phyloP scores from a whole-genome alignment of 2,797 vertebrate species.

The Zenarchopterus dispar region DNA sequence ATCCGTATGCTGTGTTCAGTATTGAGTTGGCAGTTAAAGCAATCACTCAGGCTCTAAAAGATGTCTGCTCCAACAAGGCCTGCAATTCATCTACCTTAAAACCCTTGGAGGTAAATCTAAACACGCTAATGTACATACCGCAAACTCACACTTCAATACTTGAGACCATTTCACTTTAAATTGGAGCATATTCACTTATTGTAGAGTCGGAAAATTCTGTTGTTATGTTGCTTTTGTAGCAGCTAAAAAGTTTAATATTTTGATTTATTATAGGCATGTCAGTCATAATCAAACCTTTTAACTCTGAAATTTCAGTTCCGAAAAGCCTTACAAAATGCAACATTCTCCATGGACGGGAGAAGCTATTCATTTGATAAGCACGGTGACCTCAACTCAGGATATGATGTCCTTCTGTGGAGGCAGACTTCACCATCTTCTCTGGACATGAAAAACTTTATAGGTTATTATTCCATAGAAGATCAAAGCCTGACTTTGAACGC shows the following conservation, averaged over 20 bases:
- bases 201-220: no score
- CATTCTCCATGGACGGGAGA: constrained; percentile 24
- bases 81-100: constrained; percentile 69
- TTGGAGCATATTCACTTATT: no score
- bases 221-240: not conserved
- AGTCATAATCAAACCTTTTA: not conserved
- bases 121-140: not conserved
- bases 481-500: not conserved
- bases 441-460: constrained; percentile 11
- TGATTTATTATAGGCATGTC: not conserved
- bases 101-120: constrained; percentile 75
- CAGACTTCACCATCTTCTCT: not conserved
- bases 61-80: constrained; percentile 75
- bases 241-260: not conserved
- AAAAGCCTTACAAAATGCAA: constrained; percentile 8
- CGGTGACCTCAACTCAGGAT: constrained; percentile 30
- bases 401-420: constrained; percentile 42
- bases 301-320: constrained; percentile 27
- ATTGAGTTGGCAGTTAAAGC: constrained; percentile 83
- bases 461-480: constrained; percentile 16
- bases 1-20: constrained; percentile 79
- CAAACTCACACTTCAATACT: no score
- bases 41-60: constrained; percentile 79
- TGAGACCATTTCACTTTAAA: not conserved
- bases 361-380: constrained; percentile 19